phyloP scores from a whole-genome alignment of 2,113 vertebrate genomes.

The Aspiorhynchus laticeps region DNA sequence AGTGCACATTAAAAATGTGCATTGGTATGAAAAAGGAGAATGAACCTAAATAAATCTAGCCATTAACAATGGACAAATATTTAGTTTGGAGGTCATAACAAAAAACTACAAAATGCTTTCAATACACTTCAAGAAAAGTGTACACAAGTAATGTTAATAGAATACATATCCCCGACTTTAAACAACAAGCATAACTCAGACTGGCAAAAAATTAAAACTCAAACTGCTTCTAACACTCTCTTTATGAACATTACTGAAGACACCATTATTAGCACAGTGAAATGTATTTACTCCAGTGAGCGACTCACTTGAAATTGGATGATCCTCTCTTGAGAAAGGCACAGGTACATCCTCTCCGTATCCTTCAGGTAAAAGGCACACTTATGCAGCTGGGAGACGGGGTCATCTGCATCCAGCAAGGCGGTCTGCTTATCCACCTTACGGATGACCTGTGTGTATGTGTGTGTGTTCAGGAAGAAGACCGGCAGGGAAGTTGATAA shows the following conservation, averaged over 20 bases:
- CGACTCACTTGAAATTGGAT: conserved; percentile 96
- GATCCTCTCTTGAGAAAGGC: conserved; percentile 99
- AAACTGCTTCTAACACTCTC: not conserved
- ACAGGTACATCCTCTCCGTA: conserved; percentile 99
- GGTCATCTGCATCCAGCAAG: conserved; percentile 95
- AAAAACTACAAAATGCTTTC: not conserved
- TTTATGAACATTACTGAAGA: not conserved
- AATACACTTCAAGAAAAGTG: not conserved
- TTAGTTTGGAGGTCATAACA: not conserved
- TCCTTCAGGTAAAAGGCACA: conserved; percentile 99
- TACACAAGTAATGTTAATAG: not conserved
- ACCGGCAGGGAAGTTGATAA: not conserved
- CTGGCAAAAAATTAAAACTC: not conserved
- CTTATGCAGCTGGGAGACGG: conserved; percentile 98
- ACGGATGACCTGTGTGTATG: conserved; percentile 87
- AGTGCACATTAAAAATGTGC: not conserved
- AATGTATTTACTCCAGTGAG: not conserved
- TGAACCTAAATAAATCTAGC: not conserved
- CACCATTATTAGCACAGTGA: not conserved
- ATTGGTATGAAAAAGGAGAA: not conserved
- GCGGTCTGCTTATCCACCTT: conserved; percentile 99
- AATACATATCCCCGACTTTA: not conserved
- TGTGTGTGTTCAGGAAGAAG: not conserved
- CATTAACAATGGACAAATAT: not conserved
- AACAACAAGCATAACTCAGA: no score